These are phyloP conservation scores for Andricus curvator DNA, from an alignment of 2,888 invertebrate genomes.

Conservation along the genomic window DNA sequence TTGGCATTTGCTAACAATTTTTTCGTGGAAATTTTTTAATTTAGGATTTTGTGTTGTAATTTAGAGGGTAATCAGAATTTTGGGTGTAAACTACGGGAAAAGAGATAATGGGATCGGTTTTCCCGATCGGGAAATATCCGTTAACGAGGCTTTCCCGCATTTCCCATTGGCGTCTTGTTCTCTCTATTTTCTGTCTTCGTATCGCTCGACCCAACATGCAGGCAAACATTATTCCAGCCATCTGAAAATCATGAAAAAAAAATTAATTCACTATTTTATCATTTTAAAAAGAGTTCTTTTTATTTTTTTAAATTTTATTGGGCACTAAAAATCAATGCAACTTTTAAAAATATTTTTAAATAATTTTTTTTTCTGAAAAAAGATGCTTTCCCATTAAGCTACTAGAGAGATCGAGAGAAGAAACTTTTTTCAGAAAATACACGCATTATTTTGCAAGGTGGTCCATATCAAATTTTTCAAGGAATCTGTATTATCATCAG, in stretches of 20 bases:
- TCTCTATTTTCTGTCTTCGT: conserved; percentile 86
- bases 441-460: no score
- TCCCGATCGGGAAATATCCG: conserved; percentile 74
- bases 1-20: no score
- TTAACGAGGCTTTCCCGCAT: conserved; percentile 82
- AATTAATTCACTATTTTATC: background rate
- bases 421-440: no score
- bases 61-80: conserved; percentile 61
- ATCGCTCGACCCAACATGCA: conserved; percentile 93
- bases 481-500: no score
- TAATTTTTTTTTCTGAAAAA: no score
- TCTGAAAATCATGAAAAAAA: conserved; percentile 77
- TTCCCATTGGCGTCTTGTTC: conserved; percentile 86
- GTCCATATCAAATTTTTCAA: no score
- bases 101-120: conserved; percentile 69
- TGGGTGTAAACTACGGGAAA: conserved; percentile 74
- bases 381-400: no score
- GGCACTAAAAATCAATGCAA: no score
- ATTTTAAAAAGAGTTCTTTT: no score
- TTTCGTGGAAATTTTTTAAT: background rate
- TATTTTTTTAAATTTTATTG: no score
- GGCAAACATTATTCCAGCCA: conserved; percentile 93
- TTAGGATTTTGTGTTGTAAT: conserved; percentile 52
- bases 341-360: no score
- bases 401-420: no score